phyloP scores from a whole-genome alignment of 92 coral and sea anemone species.

The Blastomussa wellsi region DNA sequence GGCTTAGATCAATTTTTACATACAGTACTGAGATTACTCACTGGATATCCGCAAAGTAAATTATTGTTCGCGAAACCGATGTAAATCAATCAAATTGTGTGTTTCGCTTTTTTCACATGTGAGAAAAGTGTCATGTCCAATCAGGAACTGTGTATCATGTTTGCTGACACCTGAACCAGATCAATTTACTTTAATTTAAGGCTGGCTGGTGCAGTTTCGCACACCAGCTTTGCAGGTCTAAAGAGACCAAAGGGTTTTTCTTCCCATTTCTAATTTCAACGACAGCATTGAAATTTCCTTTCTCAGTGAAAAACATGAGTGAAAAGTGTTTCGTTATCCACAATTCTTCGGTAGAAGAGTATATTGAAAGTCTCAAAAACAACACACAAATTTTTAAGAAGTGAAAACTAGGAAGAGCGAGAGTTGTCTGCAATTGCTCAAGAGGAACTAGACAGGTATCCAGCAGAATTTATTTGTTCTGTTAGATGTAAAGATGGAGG shows the following conservation, averaged over 20 bases:
- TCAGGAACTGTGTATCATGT: conserved; percentile 40
- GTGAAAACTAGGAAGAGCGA: conserved; percentile 10
- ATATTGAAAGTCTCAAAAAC: not conserved
- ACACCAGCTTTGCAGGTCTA: no score
- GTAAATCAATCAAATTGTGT: conserved; percentile 23
- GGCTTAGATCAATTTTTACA: no score
- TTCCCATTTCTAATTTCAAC: no score
- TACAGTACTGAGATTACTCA: no score
- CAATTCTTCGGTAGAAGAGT: not conserved
- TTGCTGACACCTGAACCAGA: conserved; percentile 27
- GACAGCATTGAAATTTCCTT: no score
- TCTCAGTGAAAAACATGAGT: not conserved
- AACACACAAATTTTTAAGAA: no score
- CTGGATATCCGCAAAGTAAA: no score
- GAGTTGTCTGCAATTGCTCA: conserved; percentile 21
- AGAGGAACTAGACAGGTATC: conserved; percentile 28
- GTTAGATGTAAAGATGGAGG: conserved; percentile 55
- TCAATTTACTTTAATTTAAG: not conserved
- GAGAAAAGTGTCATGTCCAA: no score
- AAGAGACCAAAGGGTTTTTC: no score
- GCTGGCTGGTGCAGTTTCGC: no score
- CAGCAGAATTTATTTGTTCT: conserved; percentile 43
- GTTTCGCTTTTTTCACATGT: conserved; percentile 34
- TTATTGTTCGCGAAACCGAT: no score
- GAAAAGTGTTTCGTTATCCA: not conserved